Conservation (phyloP, 2,797 vertebrate genomes). For the Dipus sagitta region DNA sequence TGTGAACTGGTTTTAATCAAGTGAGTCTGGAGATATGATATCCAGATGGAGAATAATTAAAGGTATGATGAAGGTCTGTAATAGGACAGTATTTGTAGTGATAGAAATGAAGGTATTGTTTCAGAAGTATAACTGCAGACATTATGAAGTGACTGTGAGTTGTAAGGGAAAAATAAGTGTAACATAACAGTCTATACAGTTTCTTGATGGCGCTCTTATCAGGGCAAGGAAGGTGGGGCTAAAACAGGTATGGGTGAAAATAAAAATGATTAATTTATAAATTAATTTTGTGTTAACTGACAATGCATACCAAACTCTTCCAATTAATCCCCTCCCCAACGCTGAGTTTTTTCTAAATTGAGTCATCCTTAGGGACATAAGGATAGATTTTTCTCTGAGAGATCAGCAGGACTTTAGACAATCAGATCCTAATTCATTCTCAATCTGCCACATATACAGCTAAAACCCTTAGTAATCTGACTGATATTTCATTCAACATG, state of each 20-base stretch:
- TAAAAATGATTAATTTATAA: neutral
- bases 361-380: neutral
- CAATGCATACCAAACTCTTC: neutral
- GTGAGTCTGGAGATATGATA: neutral
- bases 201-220: neutral
- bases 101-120: neutral
- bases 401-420: neutral
- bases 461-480: conserved; percentile 22
- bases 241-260: neutral
- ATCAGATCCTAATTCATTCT: neutral
- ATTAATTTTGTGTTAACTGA: neutral
- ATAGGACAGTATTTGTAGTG: neutral
- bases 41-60: neutral
- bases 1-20: neutral
- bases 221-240: neutral
- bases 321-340: neutral
- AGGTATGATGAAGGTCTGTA: neutral
- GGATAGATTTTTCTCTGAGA: neutral
- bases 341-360: neutral
- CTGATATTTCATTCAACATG: neutral
- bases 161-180: conserved; percentile 1
- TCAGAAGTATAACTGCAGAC: neutral
- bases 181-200: neutral
- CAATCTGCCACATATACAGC: neutral
- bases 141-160: neutral